Base-by-base conservation (phyloP, 2,113 vertebrate species). In the Nesogale talazaci region DNA sequence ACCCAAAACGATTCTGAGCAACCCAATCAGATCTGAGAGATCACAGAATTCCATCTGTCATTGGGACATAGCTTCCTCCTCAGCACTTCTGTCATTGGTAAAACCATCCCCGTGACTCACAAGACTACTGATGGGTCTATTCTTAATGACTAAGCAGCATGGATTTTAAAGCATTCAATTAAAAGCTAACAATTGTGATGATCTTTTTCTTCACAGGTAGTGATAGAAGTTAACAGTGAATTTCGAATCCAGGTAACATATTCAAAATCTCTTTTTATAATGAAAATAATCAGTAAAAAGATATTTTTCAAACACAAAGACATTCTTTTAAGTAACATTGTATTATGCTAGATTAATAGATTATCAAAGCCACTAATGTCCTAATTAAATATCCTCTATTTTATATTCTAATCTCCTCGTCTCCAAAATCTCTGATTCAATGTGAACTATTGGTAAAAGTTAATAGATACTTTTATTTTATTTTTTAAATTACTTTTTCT, bases 241-340 rank as follows among this genome's bases (percentile, higher is more conserved):
- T 97, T 97, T 94, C 90, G 88, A 82, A 23, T 97, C 52, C 96
- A 97, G 97, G 97, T 97, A 97, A 96, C 57, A 69, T 3, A 91
- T 1, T 74, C 83, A 91, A 59, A 80, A 15, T 19, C 17, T 52
- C 63, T 93, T 83, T 92, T 89, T 74, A 27, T 29, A 72, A 72
- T 72, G 70, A 36, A 72, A 36, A 72, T 72, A 36, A 22, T 72
- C 36, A 36, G 2, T 78, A 67, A 63, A 0, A 85, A 36, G 5
- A 52, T 38, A 42, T 57, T 76, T 89, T 89, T 22, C 63, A 63
- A 70, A 85, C 22, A 69, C 67, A 72, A 76, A 63, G 63, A 14
- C 25, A 86, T 52, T 20, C 6, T 40, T 83, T 22, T 38, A 36
- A 82, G 29, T 82, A 52, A 52, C 10, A 10, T 11, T 38, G 79